Base-by-base conservation (phyloP, 1,140 invertebrate genomes). In the Eulimnadia texana region DNA sequence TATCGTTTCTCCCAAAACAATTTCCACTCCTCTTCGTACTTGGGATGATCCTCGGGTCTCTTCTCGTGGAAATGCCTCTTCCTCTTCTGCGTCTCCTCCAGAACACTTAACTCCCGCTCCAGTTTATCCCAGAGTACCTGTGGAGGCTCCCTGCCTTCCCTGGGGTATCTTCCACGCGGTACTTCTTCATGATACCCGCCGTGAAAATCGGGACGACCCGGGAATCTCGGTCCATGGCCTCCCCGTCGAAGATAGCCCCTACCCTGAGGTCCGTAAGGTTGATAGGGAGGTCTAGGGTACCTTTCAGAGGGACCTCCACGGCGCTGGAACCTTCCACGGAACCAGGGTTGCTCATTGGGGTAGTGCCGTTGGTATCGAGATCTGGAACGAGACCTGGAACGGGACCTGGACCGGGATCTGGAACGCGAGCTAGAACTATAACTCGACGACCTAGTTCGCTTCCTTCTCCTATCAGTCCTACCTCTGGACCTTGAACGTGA, bases 1-100 rank as follows among this genome's bases (percentile, higher is more conserved):
- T 89, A 90, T 0, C 85, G 78, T 16, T 42, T 42, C 33, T 42
- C 33, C 85, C 85, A 88, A 69, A 88, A 90, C 68, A 82, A 83
- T 67, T 89, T 89, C 88, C 88, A 91, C 67, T 91, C 88, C 20
- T 86, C 84, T 0, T 85, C 84, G 68, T 91, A 91, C 3, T 82
- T 76, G 0, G 87, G 86, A 76, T 90, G 88, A 66, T 89, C 90
- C 67, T 91, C 88, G 0, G 88, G 88, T 71, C 87, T 86, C 66
- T 85, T 84, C 66, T 88, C 82, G 68, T 88, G 83, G 50, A 85
- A 84, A 61, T 83, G 81, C 0, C 86, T 77, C 66, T 72, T 77
- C 66, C 74, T 79, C 66, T 70, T 76, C 73, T 72, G 50, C 1
- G 60, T 60, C 25, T 61, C 33, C 55, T 28, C n/a, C n/a, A 25